Conservation (phyloP, 53 echinoderm and acorn worm genomes). For the Stichopus horrens region DNA sequence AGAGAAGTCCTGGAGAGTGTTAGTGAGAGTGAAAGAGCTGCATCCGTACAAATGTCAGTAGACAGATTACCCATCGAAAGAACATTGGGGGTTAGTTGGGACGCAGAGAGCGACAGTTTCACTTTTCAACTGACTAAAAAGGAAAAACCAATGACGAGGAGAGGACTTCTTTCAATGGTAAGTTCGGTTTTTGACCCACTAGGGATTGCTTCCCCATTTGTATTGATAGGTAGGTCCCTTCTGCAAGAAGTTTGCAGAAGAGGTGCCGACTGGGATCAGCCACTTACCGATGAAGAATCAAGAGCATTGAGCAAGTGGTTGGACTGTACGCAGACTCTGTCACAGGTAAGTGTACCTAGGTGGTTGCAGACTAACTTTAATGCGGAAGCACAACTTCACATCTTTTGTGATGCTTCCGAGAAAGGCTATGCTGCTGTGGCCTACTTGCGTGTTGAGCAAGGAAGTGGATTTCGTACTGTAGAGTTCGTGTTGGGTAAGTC, state of each 20-base stretch:
- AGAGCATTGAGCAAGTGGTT: slow-evolving; percentile 55
- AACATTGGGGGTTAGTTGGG: slow-evolving; percentile 49
- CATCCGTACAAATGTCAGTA: slow-evolving; percentile 7
- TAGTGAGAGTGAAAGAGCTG: slow-evolving; percentile 48
- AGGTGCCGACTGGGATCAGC: slow-evolving; percentile 64
- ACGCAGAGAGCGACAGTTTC: slow-evolving; percentile 49
- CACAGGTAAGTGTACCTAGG: slow-evolving; percentile 52
- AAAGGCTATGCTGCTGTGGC: slow-evolving; percentile 61
- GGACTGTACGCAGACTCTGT: slow-evolving; percentile 13
- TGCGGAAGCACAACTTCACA: slow-evolving; percentile 49
- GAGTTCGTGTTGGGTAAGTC: slow-evolving; percentile 66
- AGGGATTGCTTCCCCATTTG: slow-evolving; percentile 60
- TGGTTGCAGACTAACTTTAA: slow-evolving; percentile 22
- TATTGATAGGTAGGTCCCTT: slow-evolving; percentile 53
- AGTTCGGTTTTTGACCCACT: slow-evolving; percentile 67
- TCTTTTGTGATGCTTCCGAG: slow-evolving; percentile 66
- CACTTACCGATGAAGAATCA: slow-evolving; percentile 43
- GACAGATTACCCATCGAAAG: slow-evolving; percentile 24
- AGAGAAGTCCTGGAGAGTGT: slow-evolving; percentile 43
- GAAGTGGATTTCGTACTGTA: slow-evolving; percentile 8
- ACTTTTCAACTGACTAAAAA: slow-evolving; percentile 4
- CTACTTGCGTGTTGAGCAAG: slow-evolving; percentile 42
- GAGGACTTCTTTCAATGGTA: slow-evolving; percentile 60
- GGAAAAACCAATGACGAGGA: slow-evolving; percentile 52
- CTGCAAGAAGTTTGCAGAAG: slow-evolving; percentile 59